Evolutionary conservation across 2,888 invertebrate species (phyloP), one percentile per base, ranked within the genome.

Genomic region (Chydorus sphaericus): DNA sequence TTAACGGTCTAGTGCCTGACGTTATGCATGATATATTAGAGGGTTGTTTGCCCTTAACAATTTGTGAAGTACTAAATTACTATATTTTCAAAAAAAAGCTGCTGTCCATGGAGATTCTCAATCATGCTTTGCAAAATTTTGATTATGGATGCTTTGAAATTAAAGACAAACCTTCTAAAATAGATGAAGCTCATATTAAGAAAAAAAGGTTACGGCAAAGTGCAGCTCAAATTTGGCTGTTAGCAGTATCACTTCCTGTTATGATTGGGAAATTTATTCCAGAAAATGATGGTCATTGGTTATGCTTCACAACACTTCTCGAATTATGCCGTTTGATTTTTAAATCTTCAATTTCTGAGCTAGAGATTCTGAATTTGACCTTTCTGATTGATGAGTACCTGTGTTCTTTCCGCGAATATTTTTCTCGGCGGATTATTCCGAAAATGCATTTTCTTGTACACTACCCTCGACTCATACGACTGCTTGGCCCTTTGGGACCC

Each of bases 11-110:
- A 16, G 30, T 29, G 6, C 51, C 51, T 29, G 36, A 52, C 28
- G 23, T 44, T 36, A 52, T 52, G 33, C 52, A 52, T 33, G 52
- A 36, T 20, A 20, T 52, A n/a, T 29, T 52, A 26, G 52, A 52
- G 36, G 52, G 52, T 10, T 10, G 16, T 36, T 11, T 52, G n/a
- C 36, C 23, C 36, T n/a, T 52, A 16, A 31, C 33, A n/a, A 18
- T 52, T 23, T 18, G 10, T 18, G 20, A 36, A 20, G 20, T 52
- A 36, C 16, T 52, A n/a, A 36, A 11, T 6, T 36, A 36, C 26
- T 26, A 26, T 26, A 37, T 52, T 23, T 8, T 14, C 8, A 36
- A 20, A 20, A 30, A 18, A 23, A 36, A 52, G 31, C 3, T 11
- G 20, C 36, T 52, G 11, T 36, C 52, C 26, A 18, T 52, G 16